Conservation (phyloP, 2,888 invertebrate genomes). For the Dilophus febrilis region DNA sequence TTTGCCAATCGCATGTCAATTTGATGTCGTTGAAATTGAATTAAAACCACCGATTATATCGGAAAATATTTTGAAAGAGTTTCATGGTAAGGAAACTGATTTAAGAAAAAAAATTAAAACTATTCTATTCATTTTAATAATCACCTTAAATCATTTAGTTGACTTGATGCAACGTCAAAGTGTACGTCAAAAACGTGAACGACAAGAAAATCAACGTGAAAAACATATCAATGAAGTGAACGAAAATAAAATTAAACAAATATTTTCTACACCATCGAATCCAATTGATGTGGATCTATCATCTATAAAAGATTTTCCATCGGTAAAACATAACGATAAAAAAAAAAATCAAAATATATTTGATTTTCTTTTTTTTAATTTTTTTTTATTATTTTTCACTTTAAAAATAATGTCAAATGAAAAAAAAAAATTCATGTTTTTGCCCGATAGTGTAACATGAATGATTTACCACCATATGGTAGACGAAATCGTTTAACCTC, state of each 20-base stretch:
- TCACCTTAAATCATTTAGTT: constrained; percentile 33
- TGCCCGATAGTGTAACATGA: not conserved
- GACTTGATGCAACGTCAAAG: constrained; percentile 56
- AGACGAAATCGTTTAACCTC: not conserved
- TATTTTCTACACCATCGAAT: constrained; percentile 38
- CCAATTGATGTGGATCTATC: constrained; percentile 36
- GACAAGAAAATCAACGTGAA: constrained; percentile 66
- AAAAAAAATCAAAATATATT: not conserved
- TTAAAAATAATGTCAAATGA: too few relatives aligned
- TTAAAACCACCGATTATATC: constrained; percentile 56
- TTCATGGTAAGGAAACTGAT: constrained; percentile 39
- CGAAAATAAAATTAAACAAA: constrained; percentile 51
- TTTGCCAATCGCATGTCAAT: constrained; percentile 77
- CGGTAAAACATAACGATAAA: constrained; percentile 27
- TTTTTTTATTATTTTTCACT: not conserved
- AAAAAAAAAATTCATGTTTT: too few relatives aligned
- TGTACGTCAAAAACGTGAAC: constrained; percentile 48
- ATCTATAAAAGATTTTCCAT: constrained; percentile 38
- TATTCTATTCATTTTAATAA: not conserved
- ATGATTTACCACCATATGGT: not conserved
- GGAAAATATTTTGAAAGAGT: constrained; percentile 45
- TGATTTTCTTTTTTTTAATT: too few relatives aligned
- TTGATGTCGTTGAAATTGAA: constrained; percentile 77
- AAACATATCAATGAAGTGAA: constrained; percentile 56
- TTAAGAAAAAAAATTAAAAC: constrained; percentile 1